Percentiles rank a stretch among this genome's conserved stretches.
phyloP scores from a whole-genome alignment of 2,113 vertebrate genomes.

The Vicugna pacos region DNA sequence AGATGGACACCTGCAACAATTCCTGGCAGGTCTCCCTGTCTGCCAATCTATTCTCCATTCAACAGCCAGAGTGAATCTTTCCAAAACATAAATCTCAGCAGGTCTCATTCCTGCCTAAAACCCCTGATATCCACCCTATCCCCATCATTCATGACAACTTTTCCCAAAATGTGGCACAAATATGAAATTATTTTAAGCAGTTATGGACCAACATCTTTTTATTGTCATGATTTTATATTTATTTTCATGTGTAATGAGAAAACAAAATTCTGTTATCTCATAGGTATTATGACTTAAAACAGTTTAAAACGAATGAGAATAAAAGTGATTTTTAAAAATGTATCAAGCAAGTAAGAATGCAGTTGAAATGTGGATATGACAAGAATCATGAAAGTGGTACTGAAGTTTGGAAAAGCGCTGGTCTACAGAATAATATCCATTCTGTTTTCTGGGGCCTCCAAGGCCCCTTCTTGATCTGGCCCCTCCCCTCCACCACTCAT shows the following conservation, averaged over 20 bases:
- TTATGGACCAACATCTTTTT: not conserved
- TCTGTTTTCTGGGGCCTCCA: not conserved
- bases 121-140: not conserved
- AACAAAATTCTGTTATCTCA: not conserved
- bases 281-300: not conserved
- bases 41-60: not conserved
- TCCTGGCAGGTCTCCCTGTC: not conserved
- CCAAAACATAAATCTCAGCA: not conserved
- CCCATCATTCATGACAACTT: not conserved
- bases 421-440: not conserved
- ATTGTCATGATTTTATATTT: slow-evolving; percentile 35
- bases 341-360: not conserved
- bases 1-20: not conserved
- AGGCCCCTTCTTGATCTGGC: not conserved
- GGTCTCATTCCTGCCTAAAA: not conserved
- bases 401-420: not conserved
- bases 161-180: not conserved
- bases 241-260: not conserved
- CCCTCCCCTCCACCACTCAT: not conserved
- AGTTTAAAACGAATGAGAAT: not conserved
- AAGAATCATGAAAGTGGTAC: not conserved
- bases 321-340: not conserved
- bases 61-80: not conserved
- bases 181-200: slow-evolving; percentile 26
- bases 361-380: not conserved